Conservation (phyloP, 2,888 invertebrate species). For the Athalia cordata region DNA sequence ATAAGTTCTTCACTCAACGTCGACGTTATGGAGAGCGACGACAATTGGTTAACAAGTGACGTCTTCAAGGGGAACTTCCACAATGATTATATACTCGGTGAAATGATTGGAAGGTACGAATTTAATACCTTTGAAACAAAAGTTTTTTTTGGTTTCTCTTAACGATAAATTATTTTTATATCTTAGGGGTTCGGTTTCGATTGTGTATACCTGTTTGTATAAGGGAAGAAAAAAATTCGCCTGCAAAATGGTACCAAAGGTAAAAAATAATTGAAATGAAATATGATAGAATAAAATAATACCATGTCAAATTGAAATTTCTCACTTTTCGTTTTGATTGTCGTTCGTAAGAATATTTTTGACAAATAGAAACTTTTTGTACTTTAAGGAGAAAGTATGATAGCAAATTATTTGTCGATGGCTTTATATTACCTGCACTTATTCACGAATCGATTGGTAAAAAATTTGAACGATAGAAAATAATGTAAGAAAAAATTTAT, state of each 20-base stretch:
- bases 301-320: not conserved
- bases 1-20: not conserved
- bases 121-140: not conserved
- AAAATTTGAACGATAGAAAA: no score
- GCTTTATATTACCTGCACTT: no score
- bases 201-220: constrained; percentile 68
- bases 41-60: constrained; percentile 50
- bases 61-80: constrained; percentile 57
- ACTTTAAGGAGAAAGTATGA: no score
- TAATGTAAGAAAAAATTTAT: no score
- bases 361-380: no score
- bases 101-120: constrained; percentile 64
- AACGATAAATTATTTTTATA: not conserved
- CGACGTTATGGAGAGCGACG: constrained; percentile 50
- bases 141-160: constrained; percentile 18
- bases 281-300: constrained; percentile 9
- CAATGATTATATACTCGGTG: constrained; percentile 62
- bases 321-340: not conserved
- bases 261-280: constrained; percentile 52
- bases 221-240: constrained; percentile 68
- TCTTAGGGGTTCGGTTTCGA: constrained; percentile 68
- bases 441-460: no score
- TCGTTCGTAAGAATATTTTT: no score
- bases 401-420: no score
- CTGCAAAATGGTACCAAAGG: constrained; percentile 70